Conservation (phyloP, 2,797 vertebrate genomes). For the Choloepus didactylus region DNA sequence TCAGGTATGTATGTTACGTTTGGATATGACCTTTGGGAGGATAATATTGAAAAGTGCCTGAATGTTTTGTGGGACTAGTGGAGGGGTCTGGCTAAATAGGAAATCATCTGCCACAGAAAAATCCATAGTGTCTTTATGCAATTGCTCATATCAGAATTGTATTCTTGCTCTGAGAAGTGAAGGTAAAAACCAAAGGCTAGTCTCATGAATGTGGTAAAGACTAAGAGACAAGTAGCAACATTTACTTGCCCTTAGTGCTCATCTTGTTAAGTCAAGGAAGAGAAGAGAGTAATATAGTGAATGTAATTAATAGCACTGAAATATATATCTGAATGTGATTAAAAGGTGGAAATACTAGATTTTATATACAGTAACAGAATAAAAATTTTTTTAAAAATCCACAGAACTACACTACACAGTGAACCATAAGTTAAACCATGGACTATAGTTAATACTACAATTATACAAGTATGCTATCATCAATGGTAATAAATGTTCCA, state of each 20-base stretch:
- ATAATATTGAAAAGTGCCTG: constrained; percentile 32
- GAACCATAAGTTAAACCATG: too few relatives aligned
- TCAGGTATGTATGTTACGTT: constrained; percentile 73
- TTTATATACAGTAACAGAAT: too few relatives aligned
- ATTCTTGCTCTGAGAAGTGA: background rate
- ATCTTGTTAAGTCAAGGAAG: constrained; percentile 30
- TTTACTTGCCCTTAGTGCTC: background rate
- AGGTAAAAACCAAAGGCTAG: background rate
- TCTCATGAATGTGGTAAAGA: background rate
- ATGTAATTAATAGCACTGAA: too few relatives aligned
- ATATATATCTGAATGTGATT: too few relatives aligned
- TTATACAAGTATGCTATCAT: too few relatives aligned
- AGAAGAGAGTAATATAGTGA: background rate
- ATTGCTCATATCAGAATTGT: constrained; percentile 10
- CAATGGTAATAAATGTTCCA: too few relatives aligned
- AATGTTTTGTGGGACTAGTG: background rate
- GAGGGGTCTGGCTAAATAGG: constrained; percentile 30
- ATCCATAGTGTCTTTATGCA: constrained; percentile 23
- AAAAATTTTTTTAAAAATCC: too few relatives aligned
- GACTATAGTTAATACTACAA: too few relatives aligned
- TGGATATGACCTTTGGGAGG: constrained; percentile 74
- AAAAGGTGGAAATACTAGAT: too few relatives aligned
- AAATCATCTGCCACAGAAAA: constrained; percentile 20
- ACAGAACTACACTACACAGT: too few relatives aligned
- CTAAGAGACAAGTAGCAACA: constrained; percentile 31